Conservation (phyloP, 2,797 vertebrate genomes). For the Heliangelus exortis region DNA sequence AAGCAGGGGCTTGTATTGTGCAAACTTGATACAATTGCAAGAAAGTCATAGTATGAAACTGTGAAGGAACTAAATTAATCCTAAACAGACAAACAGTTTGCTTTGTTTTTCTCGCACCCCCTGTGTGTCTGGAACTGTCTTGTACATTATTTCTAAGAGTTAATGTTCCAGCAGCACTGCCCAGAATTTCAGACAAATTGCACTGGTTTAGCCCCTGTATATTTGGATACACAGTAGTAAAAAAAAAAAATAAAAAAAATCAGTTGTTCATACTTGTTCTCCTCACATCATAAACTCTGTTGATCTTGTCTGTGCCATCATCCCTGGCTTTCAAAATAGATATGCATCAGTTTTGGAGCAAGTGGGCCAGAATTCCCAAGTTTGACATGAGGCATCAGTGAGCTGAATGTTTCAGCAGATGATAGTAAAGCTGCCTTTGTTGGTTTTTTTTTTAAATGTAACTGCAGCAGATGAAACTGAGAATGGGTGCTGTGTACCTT, state of each 20-base stretch:
- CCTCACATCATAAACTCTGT: not conserved
- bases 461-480: not conserved
- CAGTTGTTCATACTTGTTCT: not conserved
- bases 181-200: not conserved
- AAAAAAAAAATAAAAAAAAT: not conserved
- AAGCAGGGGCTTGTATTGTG: not conserved
- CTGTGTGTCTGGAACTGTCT: not conserved
- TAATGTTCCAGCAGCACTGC: not conserved
- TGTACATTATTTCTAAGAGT: not conserved
- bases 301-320: constrained; percentile 10
- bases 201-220: not conserved
- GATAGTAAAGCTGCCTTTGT: not conserved
- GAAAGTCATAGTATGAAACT: not conserved
- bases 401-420: not conserved
- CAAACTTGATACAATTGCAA: not conserved
- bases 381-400: not conserved
- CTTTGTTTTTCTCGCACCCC: not conserved
- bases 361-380: not conserved
- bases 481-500: fast-evolving
- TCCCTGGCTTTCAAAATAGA: not conserved
- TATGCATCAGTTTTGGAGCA: not conserved
- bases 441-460: not conserved
- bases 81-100: not conserved
- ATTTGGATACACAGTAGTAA: not conserved
- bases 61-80: not conserved